Evolutionary conservation across 2,888 invertebrate genomes (phyloP).

Genomic region (Eubasilissa splendida): DNA sequence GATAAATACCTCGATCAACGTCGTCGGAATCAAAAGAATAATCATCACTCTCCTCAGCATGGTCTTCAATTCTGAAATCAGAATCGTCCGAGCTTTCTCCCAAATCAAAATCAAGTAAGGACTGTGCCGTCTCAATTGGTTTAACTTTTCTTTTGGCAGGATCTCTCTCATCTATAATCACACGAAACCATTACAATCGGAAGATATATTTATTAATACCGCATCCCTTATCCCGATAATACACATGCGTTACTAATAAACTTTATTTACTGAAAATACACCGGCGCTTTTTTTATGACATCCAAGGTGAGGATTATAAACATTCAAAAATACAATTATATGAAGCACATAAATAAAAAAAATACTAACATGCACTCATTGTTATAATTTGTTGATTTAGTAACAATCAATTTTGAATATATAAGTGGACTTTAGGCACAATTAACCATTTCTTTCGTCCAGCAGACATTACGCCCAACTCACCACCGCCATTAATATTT

Average conservation of each 20-base stretch:
- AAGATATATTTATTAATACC: not conserved
- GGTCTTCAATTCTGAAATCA: conserved; percentile 93
- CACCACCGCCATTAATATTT: conserved; percentile 21
- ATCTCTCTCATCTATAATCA: conserved; percentile 72
- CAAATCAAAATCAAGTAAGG: conserved; percentile 86
- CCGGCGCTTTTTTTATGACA: conserved; percentile 29
- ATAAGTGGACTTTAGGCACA: not conserved
- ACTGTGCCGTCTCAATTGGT: conserved; percentile 82
- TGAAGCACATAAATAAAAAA: not conserved
- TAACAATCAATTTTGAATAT: conserved; percentile 1
- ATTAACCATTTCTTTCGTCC: not conserved
- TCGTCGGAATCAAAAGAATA: conserved; percentile 80
- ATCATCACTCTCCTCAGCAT: conserved; percentile 85
- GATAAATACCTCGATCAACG: conserved; percentile 71
- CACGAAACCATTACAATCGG: conserved; percentile 5
- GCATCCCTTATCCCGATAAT: not conserved
- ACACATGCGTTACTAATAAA: not conserved
- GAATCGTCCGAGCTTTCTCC: conserved; percentile 96
- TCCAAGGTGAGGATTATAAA: conserved; percentile 18
- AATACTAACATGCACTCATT: conserved; percentile 43
- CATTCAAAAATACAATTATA: not conserved
- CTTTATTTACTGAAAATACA: not conserved
- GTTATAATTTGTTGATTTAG: conserved; percentile 1
- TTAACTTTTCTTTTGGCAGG: conserved; percentile 87
- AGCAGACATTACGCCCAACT: conserved; percentile 30